Percentiles rank a stretch among this genome's conserved stretches.
phyloP scores from a whole-genome alignment of 2,888 invertebrate genomes.

The Tetranychus piercei region DNA sequence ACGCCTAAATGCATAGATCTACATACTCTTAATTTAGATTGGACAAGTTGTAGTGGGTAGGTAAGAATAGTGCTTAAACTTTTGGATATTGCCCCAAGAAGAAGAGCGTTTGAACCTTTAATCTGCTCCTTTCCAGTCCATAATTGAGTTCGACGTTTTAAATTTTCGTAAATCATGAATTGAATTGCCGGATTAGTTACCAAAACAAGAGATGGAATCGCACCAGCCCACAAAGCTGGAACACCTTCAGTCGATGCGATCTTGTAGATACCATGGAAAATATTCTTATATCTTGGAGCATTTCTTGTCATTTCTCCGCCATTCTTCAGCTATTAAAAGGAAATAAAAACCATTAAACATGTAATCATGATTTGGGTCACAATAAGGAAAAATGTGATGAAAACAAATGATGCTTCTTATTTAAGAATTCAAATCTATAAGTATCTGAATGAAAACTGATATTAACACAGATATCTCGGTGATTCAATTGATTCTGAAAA shows the following conservation, averaged over 20 bases:
- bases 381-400: constrained; percentile 20
- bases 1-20: not conserved
- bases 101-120: constrained; percentile 43
- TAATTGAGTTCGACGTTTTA: constrained; percentile 40
- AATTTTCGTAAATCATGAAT: constrained; percentile 71
- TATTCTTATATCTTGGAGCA: constrained; percentile 15
- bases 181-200: constrained; percentile 77
- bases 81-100: constrained; percentile 66
- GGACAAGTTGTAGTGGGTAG: constrained; percentile 69
- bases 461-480: too few relatives aligned
- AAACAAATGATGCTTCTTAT: constrained; percentile 1
- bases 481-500: constrained; percentile 17
- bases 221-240: constrained; percentile 59
- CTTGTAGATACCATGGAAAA: constrained; percentile 23
- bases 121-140: constrained; percentile 29
- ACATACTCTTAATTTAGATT: constrained; percentile 50
- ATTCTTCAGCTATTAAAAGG: constrained; percentile 12
- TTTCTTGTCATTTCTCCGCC: constrained; percentile 10
- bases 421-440: too few relatives aligned
- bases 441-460: too few relatives aligned
- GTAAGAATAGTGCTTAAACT: constrained; percentile 67
- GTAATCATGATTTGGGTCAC: constrained; percentile 32
- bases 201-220: constrained; percentile 60
- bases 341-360: constrained; percentile 8
- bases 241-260: constrained; percentile 49